Conservation (phyloP, 1,140 invertebrate genomes). For the Drosophila pandora region DNA sequence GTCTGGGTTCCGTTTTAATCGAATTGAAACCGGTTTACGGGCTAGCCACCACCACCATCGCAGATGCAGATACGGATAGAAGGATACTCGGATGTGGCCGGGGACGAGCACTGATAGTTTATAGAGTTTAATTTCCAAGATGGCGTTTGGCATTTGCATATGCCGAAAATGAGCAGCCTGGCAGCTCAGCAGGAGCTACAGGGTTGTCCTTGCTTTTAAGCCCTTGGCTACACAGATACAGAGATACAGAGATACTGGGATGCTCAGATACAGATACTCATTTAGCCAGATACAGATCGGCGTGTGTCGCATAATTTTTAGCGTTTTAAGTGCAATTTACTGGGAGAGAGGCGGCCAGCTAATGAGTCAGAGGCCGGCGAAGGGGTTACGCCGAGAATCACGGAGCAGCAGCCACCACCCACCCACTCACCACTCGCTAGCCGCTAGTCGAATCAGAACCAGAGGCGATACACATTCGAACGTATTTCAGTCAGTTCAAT, state of each 20-base stretch:
- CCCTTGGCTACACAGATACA: conserved; percentile 45
- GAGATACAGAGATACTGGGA: conserved; percentile 20
- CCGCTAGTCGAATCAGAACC: conserved; percentile 13
- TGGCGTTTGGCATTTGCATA: conserved; percentile 70
- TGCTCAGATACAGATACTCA: conserved; percentile 27
- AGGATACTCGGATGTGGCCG: conserved; percentile 1
- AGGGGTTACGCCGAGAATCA: conserved; percentile 54
- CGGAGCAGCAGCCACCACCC: conserved; percentile 17
- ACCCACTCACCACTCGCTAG: conserved; percentile 14
- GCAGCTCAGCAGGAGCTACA: conserved; percentile 16
- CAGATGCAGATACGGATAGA: conserved; percentile 41
- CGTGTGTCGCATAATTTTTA: conserved; percentile 79
- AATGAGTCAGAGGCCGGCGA: conserved; percentile 61
- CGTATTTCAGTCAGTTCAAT: conserved; percentile 53
- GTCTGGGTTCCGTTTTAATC: conserved; percentile 63
- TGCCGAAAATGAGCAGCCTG: conserved; percentile 68
- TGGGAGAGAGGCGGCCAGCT: conserved; percentile 32
- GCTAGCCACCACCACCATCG: conserved; percentile 43
- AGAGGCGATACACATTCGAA: conserved; percentile 9
- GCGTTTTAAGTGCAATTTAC: conserved; percentile 77
- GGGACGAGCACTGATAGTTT: conserved; percentile 64
- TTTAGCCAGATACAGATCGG: conserved; percentile 34
- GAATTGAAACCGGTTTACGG: conserved; percentile 72
- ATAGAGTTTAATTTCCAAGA: conserved; percentile 69
- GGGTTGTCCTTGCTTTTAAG: conserved; percentile 63